Evolutionary conservation across 2,888 invertebrate species (phyloP), one percentile per base, ranked within the genome.

Genomic region (Deilephila porcellus): DNA sequence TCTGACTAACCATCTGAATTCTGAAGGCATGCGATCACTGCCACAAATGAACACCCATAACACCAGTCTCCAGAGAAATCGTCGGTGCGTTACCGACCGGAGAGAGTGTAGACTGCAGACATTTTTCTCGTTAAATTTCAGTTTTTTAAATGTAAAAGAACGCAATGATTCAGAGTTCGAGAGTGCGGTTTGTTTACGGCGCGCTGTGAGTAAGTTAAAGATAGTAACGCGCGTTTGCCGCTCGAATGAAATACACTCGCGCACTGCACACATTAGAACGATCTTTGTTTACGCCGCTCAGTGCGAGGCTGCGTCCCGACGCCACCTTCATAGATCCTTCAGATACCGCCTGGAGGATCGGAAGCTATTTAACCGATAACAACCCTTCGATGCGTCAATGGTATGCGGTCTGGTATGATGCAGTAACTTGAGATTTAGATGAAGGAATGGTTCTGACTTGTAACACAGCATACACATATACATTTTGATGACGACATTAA

Each of bases 121-220:
- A 17, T 56, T 5, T n/a, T 5, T 19, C 19, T 56, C 19, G 25
- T 25, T 29, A 29, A 29, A 60, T 60, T 25, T 25, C 45, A 52
- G 25, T 67, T 45, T 52, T 52, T 52, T 52, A 25, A 67, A 67
- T 20, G 11, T 4, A 56, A 4, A 67, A 25, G 14, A 17, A 25
- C 45, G 45, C 17, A 67, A 52, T 67, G 67, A 67, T 25, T 67
- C 67, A 67, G 52, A 20, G 45, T 25, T 32, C 34, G 52, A 59
- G 62, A 45, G 32, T 32, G 45, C 67, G 67, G 45, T 71, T 74
- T 77, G 77, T 74, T 77, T 76, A 74, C 76, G 71, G 71, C 74
- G 70, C 52, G 74, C 73, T 71, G 75, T 72, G 74, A 72, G 76
- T 75, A 72, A 73, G 75, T 74, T 74, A 67, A 76, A 73, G 73